phyloP scores from a whole-genome alignment of 2,888 invertebrate genomes.

The Archips xylosteana region DNA sequence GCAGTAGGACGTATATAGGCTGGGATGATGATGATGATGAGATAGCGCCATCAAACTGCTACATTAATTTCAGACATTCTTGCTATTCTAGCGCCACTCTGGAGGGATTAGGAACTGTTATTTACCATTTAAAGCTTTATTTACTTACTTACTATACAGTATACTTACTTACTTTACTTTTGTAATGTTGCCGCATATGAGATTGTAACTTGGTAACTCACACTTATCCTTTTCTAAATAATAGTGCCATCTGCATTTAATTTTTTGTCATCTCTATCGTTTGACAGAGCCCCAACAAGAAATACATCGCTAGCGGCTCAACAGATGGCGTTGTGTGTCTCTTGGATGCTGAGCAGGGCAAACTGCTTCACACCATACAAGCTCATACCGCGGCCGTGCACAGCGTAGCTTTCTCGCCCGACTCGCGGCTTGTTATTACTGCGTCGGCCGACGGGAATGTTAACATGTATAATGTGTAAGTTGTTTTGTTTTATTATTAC shows the following conservation, averaged over 20 bases:
- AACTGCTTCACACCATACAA: slow-evolving; percentile 95
- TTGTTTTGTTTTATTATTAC: slow-evolving; percentile 50
- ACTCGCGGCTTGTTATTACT: slow-evolving; percentile 94
- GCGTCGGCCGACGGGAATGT: slow-evolving; percentile 97
- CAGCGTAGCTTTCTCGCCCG: slow-evolving; percentile 95
- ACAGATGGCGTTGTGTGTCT: slow-evolving; percentile 97
- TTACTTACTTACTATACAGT: no score
- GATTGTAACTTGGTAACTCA: no score
- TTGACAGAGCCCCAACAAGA: slow-evolving; percentile 94
- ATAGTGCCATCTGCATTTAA: background rate
- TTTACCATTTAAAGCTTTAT: no score
- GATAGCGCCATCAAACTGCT: no score
- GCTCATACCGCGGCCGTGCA: slow-evolving; percentile 97
- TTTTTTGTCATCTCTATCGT: background rate
- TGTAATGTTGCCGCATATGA: no score
- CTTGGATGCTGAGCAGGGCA: slow-evolving; percentile 94
- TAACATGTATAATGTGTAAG: slow-evolving; percentile 97
- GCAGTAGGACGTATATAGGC: no score
- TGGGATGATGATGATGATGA: no score
- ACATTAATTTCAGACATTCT: no score
- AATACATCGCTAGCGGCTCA: slow-evolving; percentile 96
- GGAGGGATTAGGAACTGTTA: no score
- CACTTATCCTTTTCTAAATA: no score
- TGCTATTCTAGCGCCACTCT: no score
- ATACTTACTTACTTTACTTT: no score